These are phyloP conservation scores for Eulemur coronatus DNA, from an alignment of 2,797 vertebrate genomes.

Conservation along the genomic window DNA sequence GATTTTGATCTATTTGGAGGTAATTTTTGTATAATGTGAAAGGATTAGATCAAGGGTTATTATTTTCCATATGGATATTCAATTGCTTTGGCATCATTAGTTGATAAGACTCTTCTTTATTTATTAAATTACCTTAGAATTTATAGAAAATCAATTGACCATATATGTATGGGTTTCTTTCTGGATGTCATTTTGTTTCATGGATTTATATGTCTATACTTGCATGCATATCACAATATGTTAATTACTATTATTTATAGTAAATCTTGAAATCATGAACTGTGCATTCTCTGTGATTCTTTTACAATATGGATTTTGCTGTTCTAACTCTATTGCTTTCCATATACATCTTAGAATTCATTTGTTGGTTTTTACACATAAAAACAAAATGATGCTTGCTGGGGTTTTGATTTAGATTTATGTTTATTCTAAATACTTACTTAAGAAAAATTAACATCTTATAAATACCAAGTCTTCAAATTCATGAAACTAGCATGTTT, in stretches of 20 bases:
- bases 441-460: not conserved
- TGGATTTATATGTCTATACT: not conserved
- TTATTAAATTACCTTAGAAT: not conserved
- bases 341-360: not conserved
- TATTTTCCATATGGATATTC: not conserved
- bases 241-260: not conserved
- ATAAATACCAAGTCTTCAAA: not conserved
- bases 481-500: not conserved
- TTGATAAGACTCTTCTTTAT: not conserved
- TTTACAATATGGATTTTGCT: not conserved
- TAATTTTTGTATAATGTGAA: not conserved
- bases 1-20: not conserved
- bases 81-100: not conserved
- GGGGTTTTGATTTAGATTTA: not conserved
- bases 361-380: not conserved
- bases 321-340: not conserved
- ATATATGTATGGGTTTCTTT: not conserved
- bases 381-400: not conserved
- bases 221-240: not conserved
- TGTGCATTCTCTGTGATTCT: not conserved
- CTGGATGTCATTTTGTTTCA: not conserved
- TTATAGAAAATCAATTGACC: not conserved
- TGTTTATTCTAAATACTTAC: not conserved
- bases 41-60: not conserved
- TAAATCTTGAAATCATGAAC: not conserved